Conservation (phyloP, 2,113 vertebrate species). For the Diadophis punctatus region DNA sequence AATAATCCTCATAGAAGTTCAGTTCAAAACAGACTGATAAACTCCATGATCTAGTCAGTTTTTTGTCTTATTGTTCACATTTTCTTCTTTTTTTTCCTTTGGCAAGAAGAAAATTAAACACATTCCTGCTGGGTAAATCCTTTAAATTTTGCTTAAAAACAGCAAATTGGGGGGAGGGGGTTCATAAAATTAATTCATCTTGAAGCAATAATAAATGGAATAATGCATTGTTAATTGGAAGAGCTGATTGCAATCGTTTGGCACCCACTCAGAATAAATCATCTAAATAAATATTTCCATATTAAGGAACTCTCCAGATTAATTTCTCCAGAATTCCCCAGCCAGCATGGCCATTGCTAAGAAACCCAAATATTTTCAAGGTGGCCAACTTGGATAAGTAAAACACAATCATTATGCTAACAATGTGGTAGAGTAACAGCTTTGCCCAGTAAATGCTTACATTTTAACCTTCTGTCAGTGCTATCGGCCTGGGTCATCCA, state of each 20-base stretch:
- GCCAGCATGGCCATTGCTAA: background rate
- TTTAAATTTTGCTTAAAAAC: constrained; percentile 40
- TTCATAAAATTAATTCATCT: constrained; percentile 23
- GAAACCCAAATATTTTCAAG: background rate
- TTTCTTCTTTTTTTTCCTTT: constrained; percentile 40
- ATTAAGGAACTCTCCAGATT: background rate
- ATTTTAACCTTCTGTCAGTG: background rate
- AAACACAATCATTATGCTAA: background rate
- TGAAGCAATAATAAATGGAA: constrained; percentile 30
- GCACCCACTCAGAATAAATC: background rate
- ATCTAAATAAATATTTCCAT: background rate
- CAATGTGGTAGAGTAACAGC: background rate
- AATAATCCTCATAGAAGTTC: background rate
- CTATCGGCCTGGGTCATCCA: background rate
- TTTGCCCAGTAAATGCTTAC: background rate
- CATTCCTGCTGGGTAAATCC: constrained; percentile 46
- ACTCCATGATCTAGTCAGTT: constrained; percentile 26
- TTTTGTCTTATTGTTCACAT: constrained; percentile 43
- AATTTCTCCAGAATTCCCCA: background rate
- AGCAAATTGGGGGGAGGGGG: constrained; percentile 31
- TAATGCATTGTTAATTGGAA: constrained; percentile 16
- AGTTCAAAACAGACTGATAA: background rate
- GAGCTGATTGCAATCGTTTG: background rate
- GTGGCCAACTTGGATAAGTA: background rate
- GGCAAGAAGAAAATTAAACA: constrained; percentile 57